phyloP scores from a whole-genome alignment of 2,113 vertebrate genomes.

The Actenoides hombroni region DNA sequence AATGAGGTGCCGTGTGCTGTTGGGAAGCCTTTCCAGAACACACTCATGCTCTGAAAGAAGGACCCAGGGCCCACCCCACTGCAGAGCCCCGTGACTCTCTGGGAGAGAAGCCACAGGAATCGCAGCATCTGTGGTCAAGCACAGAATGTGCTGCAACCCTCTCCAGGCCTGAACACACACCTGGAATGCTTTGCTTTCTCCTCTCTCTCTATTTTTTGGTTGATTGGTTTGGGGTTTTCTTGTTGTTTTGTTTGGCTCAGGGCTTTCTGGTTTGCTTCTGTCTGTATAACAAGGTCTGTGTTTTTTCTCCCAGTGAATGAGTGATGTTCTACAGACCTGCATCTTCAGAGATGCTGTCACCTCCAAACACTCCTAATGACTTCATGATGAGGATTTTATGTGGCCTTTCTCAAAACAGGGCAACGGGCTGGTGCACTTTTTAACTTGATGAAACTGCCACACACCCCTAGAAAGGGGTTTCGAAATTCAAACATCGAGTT shows the following conservation, averaged over 20 bases:
- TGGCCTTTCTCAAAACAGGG: not conserved
- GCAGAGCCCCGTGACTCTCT: fast-evolving
- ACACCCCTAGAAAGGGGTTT: not conserved
- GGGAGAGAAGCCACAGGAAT: not conserved
- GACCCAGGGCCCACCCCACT: fast-evolving
- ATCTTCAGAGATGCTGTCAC: not conserved
- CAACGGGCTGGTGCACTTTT: not conserved
- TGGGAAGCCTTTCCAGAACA: not conserved
- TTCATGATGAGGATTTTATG: not conserved
- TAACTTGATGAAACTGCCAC: not conserved
- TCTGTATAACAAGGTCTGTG: fast-evolving
- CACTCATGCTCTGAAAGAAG: fast-evolving
- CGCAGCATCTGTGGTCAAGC: fast-evolving
- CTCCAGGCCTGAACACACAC: not conserved
- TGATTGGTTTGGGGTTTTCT: not conserved
- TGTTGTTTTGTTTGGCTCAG: not conserved
- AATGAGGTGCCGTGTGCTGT: not conserved
- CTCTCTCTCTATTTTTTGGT: fast-evolving
- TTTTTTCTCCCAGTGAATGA: not conserved
- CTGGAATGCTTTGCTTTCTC: not conserved
- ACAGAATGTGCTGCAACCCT: not conserved
- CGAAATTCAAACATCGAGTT: not conserved
- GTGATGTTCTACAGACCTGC: not conserved
- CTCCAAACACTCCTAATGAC: not conserved
- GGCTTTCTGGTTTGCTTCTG: not conserved